Conservation (phyloP, 2,888 invertebrate species). For the Cremastinae sp. region DNA sequence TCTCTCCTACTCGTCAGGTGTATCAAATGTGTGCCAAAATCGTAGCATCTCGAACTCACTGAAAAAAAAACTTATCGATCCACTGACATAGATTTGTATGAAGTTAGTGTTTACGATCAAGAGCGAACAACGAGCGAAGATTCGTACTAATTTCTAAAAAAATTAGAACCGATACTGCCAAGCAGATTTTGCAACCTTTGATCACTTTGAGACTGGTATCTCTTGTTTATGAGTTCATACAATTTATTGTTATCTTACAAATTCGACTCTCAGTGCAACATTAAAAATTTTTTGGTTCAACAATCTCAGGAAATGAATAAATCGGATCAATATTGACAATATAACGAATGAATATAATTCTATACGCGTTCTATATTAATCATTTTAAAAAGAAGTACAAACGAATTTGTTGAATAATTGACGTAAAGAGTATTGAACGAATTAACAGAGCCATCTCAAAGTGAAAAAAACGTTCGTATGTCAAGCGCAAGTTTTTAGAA, state of each 20-base stretch:
- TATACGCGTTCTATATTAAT: no score
- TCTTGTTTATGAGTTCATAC: not conserved
- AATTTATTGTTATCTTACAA: not conserved
- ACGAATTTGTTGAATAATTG: no score
- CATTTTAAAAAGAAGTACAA: no score
- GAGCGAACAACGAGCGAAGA: not conserved
- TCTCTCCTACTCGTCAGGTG: not conserved
- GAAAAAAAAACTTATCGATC: not conserved
- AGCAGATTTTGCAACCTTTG: not conserved
- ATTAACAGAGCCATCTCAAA: no score
- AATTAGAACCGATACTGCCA: conserved; percentile 14
- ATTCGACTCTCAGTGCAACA: not conserved
- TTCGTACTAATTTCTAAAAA: not conserved
- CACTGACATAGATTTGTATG: not conserved
- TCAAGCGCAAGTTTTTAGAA: not conserved
- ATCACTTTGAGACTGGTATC: not conserved
- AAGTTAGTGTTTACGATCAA: not conserved
- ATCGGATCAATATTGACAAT: no score
- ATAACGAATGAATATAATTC: no score
- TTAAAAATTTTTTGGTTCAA: no score
- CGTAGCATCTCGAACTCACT: conserved; percentile 1
- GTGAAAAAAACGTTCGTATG: no score
- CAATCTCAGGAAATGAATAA: no score
- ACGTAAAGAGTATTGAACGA: no score
- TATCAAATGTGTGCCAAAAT: conserved; percentile 47